Evolutionary conservation across 2,113 vertebrate genomes (phyloP).

Genomic region (Himantopus leucocephalus): DNA sequence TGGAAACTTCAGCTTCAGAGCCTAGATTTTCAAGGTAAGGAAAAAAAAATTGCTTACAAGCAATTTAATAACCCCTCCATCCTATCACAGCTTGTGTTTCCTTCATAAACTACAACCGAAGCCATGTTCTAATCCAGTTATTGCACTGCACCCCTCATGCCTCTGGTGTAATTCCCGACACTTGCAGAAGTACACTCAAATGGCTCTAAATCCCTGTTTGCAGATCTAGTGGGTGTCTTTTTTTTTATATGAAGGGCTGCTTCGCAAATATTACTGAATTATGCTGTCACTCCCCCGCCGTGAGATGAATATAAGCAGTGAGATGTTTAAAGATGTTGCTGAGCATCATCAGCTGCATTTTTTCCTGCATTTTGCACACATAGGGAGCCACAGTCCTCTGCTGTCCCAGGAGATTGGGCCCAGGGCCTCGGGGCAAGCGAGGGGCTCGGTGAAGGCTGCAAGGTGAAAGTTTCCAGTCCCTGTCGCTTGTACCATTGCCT

Average conservation of each 20-base stretch:
- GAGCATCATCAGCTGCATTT: background rate
- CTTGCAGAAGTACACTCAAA: background rate
- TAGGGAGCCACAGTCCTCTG: background rate
- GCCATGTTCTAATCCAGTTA: background rate
- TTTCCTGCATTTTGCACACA: background rate
- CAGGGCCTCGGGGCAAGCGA: background rate
- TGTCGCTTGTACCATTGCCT: background rate
- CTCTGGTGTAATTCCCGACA: background rate
- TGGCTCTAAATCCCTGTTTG: background rate
- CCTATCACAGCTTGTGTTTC: background rate
- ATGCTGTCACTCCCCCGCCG: too few species aligned
- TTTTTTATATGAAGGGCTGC: background rate
- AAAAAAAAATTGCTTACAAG: background rate
- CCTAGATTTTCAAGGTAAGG: constrained; percentile 62
- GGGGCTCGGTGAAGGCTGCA: background rate
- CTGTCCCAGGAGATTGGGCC: background rate
- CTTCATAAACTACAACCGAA: background rate
- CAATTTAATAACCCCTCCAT: background rate
- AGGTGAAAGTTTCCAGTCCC: background rate
- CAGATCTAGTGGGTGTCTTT: background rate
- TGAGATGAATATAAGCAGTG: background rate
- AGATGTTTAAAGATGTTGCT: background rate
- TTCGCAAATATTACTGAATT: background rate
- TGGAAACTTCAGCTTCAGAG: constrained; percentile 70
- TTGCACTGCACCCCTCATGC: background rate